Evolutionary conservation across 1,140 invertebrate species (phyloP), one percentile per base, ranked within the genome.

Genomic region (Dinoponera quadriceps): DNA sequence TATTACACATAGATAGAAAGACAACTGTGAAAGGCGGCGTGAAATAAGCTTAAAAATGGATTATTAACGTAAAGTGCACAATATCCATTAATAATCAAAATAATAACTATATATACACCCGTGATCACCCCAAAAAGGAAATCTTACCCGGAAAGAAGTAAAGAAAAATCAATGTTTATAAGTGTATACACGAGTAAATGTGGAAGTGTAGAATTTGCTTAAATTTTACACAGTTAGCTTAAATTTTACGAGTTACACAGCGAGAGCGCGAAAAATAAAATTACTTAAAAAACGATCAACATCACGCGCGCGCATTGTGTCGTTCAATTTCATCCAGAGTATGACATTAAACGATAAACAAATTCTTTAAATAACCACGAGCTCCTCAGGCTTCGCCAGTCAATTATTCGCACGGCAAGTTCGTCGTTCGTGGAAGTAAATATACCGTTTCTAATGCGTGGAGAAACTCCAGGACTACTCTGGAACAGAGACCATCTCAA

Each of bases 11-110:
- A 14, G 48, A 75, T 80, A 38, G 44, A 69, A 59, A 60, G 25
- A 80, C 59, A 65, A 51, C 27, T 69, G 85, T 87, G 74, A 87
- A 87, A 87, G 72, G 65, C 33, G n/a, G 7, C 22, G 33, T 44
- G 11, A 55, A 55, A 44, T 7, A n/a, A 44, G 3, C 2, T 59
- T 20, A 48, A 80, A 80, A 71, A 80, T 80, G 1, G 18, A 69
- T 57, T 80, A 48, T 11, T 16, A 27, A 69, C 27, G 33, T 69
- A 57, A 0, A 2, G 22, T 0, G 48, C 16, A 3, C 57, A 49
- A 44, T 44, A n/a, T 78, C 3, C 13, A 18, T 20, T 44, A 44
- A 57, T 44, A 25, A 25, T 65, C 20, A 51, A 66, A 22, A 49
- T 59, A 75, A 75, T 55, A 27, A 63, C 14, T n/a, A 68, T n/a